Base-by-base conservation (phyloP, 1,140 invertebrate genomes). In the Ylistrum balloti region DNA sequence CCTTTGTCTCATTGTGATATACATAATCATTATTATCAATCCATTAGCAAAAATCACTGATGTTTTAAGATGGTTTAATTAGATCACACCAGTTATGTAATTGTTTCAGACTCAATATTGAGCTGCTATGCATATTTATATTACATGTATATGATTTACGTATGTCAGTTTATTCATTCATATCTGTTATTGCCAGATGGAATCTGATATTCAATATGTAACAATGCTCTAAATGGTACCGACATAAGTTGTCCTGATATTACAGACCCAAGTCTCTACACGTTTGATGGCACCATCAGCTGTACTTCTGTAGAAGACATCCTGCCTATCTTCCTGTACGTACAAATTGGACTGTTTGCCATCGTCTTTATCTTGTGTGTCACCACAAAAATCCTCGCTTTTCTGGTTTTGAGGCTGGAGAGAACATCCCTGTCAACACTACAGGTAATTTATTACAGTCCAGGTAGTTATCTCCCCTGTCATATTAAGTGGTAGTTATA, bases 381-480 rank as follows among this genome's bases (percentile, higher is more conserved):
- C n/a, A 33, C 91, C 2, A 86, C 91, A 9, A 88, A 91, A 20
- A 88, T 93, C 0, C 48, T 93, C 28, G 90, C 92, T 33, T 90
- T 93, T 34, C 91, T 94, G 34, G 92, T 93, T 10, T 87, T 92
- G 17, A 90, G 90, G n/a, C 85, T 92, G 32, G 92, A 94, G 88
- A 91, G 90, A 34, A 87, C 89, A 0, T 74, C 48, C 33, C 45
- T 90, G 41, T n/a, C 33, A 9, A 48, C 74, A 33, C 13, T 87
- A 22, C 86, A 90, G 89, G 86, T 87, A 87, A 15, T 33, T 87
- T 20, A 38, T 11, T 17, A 33, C 13, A 17, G n/a, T n/a, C n/a
- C 7, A 34, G 20, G 15, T 9, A 34, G 35, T 88, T 88, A 34
- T 88, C 17, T 7, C 33, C 33, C 11, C 32, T 45, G 48, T n/a